These are phyloP conservation scores for Pachypanchax playfairii DNA, from an alignment of 2,113 vertebrate species.

Conservation along the genomic window DNA sequence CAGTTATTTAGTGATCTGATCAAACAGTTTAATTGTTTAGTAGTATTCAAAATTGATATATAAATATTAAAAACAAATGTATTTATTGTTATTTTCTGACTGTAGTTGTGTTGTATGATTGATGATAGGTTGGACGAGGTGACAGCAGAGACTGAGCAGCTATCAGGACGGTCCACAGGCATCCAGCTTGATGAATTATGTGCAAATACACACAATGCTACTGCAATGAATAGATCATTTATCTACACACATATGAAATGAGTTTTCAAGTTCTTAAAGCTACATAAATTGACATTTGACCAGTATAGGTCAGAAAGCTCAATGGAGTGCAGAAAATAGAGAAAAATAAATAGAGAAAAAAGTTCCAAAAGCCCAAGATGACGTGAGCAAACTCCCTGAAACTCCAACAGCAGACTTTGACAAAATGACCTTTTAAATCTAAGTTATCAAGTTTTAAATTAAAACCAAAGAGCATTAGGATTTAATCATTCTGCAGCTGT, in stretches of 20 bases:
- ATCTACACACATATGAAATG: neutral
- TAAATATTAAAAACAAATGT: no score
- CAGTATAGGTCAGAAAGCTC: neutral
- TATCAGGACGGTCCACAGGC: slow-evolving; percentile 14
- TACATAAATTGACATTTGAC: neutral
- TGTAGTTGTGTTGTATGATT: slow-evolving; percentile 25
- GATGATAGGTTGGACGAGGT: slow-evolving; percentile 19
- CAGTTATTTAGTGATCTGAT: slow-evolving; percentile 58
- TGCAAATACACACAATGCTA: neutral
- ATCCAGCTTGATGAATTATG: slow-evolving; percentile 4
- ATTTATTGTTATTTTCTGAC: no score
- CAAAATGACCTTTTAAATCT: neutral
- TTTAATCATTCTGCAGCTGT: slow-evolving; percentile 1
- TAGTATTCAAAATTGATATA: no score
- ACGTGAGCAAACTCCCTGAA: neutral
- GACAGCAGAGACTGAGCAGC: slow-evolving; percentile 30
- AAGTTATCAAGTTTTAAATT: neutral
- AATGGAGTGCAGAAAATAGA: neutral
- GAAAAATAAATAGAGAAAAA: neutral
- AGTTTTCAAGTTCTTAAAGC: neutral
- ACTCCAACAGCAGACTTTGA: neutral
- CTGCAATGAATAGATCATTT: neutral
- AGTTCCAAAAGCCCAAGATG: neutral
- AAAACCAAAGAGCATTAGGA: neutral
- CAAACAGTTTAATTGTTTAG: no score